A percentile compares a stretch with the other conserved stretches of the same genome.
phyloP scores from a whole-genome alignment of 2,797 vertebrate genomes.

The Manis crassicaudata region DNA sequence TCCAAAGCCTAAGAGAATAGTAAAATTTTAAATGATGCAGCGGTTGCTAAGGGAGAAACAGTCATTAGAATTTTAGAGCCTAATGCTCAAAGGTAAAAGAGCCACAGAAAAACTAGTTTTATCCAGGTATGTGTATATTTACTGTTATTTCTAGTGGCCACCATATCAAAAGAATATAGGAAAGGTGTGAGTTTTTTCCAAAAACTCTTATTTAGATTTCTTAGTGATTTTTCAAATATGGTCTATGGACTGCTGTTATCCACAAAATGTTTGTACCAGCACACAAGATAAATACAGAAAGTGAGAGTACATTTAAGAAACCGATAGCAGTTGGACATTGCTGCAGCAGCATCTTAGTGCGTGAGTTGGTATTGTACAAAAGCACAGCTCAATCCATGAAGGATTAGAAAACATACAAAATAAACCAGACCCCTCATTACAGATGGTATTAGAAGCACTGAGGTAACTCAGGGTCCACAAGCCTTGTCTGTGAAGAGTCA shows the following conservation, averaged over 20 bases:
- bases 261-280: neutral
- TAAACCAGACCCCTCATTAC: neutral
- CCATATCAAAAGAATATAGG: neutral
- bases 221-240: neutral
- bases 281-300: neutral
- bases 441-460: neutral
- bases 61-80: slow-evolving; percentile 30
- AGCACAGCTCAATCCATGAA: neutral
- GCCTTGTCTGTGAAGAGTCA: neutral
- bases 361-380: neutral
- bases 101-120: slow-evolving; percentile 20
- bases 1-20: slow-evolving; percentile 46
- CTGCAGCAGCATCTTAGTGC: neutral
- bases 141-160: slow-evolving; percentile 31
- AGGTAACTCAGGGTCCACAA: neutral
- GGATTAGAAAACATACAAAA: neutral
- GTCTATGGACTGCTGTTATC: neutral
- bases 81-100: neutral
- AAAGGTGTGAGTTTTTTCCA: neutral
- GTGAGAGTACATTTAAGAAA: neutral
- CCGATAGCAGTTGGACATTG: neutral
- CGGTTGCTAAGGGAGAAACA: slow-evolving; percentile 17
- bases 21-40: slow-evolving; percentile 35
- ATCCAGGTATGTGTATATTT: slow-evolving; percentile 8
- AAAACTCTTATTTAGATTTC: neutral